These are phyloP conservation scores for Dicroscelio sp. DNA, from an alignment of 2,888 invertebrate species.

Conservation along the genomic window DNA sequence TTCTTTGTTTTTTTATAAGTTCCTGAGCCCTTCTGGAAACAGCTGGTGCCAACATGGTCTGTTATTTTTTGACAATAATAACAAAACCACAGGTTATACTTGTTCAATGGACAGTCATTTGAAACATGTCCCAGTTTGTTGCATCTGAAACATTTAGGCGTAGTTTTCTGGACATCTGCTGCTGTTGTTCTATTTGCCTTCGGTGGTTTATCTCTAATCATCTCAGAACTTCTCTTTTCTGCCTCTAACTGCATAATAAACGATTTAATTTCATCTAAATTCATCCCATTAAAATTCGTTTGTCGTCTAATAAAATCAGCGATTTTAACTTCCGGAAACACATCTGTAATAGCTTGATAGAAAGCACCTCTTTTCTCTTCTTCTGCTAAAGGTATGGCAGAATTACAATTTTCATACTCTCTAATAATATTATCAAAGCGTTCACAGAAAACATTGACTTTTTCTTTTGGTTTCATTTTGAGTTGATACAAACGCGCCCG, in stretches of 20 bases:
- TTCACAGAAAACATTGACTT: background rate
- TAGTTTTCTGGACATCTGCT: too few relatives aligned
- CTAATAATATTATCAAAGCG: background rate
- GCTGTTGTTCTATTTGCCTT: slow-evolving; percentile 28
- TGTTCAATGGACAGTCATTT: background rate
- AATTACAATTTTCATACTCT: slow-evolving; percentile 8
- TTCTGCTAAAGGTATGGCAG: background rate
- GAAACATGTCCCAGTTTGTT: background rate
- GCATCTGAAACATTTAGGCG: background rate
- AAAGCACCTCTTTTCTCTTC: background rate
- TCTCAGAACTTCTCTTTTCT: background rate
- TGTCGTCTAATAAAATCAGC: slow-evolving; percentile 61
- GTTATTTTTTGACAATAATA: background rate
- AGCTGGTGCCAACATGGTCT: background rate
- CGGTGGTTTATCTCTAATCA: too few relatives aligned
- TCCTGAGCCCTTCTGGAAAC: background rate
- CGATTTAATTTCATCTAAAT: slow-evolving; percentile 67
- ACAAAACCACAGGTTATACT: background rate
- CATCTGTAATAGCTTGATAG: background rate
- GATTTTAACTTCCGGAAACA: slow-evolving; percentile 41
- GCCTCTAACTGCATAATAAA: slow-evolving; percentile 61
- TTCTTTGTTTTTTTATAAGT: too few relatives aligned
- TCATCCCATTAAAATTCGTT: slow-evolving; percentile 48
- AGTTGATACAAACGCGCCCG: background rate
- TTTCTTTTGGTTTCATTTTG: background rate